phyloP scores from a whole-genome alignment of 2,113 vertebrate genomes.

The Echinops telfairi region DNA sequence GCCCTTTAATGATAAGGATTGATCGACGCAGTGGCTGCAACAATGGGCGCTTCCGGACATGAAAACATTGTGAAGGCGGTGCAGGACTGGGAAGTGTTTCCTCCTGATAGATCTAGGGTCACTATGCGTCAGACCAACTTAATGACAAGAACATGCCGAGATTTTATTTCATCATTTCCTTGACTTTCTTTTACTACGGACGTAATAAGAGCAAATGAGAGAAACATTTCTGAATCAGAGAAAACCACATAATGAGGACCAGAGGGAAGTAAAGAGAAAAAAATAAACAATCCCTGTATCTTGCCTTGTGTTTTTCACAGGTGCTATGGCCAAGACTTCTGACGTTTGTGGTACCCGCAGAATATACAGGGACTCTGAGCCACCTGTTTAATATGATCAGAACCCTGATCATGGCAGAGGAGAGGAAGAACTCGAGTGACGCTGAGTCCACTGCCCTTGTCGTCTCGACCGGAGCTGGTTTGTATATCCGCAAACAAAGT shows the following conservation, averaged over 20 bases:
- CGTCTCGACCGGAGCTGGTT: slow-evolving; percentile 78
- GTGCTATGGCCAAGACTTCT: slow-evolving; percentile 79
- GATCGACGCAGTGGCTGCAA: too few relatives aligned
- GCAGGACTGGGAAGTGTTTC: too few relatives aligned
- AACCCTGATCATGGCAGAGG: slow-evolving; percentile 77
- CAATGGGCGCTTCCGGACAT: too few relatives aligned
- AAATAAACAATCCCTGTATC: background rate
- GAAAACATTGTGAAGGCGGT: too few relatives aligned
- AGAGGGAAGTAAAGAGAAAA: background rate
- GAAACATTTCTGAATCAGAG: background rate
- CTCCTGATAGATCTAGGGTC: too few relatives aligned
- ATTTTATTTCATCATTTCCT: background rate
- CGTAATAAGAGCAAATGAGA: background rate
- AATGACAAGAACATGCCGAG: background rate
- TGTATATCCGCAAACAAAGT: slow-evolving; percentile 53
- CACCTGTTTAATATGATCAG: slow-evolving; percentile 76
- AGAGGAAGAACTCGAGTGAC: slow-evolving; percentile 61
- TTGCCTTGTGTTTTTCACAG: slow-evolving; percentile 36
- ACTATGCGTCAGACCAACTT: too few relatives aligned
- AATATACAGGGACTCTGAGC: slow-evolving; percentile 72
- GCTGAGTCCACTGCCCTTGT: slow-evolving; percentile 76
- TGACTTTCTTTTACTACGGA: background rate
- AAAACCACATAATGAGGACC: background rate
- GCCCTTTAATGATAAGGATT: too few relatives aligned
- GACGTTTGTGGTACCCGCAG: slow-evolving; percentile 74